Conservation (phyloP, 2,888 invertebrate genomes). For the Erannis defoliaria region DNA sequence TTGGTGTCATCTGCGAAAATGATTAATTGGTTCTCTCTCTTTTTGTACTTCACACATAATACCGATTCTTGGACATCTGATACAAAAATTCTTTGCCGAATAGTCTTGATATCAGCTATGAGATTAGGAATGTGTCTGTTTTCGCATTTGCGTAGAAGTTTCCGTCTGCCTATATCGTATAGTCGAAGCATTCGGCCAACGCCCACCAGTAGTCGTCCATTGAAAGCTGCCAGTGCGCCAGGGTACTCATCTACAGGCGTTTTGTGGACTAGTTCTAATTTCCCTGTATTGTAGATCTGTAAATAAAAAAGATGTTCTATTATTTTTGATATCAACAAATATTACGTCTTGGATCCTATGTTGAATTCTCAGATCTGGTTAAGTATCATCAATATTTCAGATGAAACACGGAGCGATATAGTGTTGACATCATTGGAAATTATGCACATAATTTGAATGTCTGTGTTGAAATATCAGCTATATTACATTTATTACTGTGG, state of each 20-base stretch:
- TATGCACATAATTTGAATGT: not conserved
- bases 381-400: conserved; percentile 85
- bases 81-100: conserved; percentile 97
- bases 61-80: conserved; percentile 99
- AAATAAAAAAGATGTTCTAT: conserved; percentile 42
- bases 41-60: conserved; percentile 97
- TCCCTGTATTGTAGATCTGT: conserved; percentile 91
- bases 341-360: not conserved
- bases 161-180: conserved; percentile 97
- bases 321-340: not conserved
- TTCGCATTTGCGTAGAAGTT: conserved; percentile 98
- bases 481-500: too few species aligned
- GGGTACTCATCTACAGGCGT: conserved; percentile 97
- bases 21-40: conserved; percentile 98
- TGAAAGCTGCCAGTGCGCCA: conserved; percentile 95
- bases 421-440: conserved; percentile 72
- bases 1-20: conserved; percentile 99
- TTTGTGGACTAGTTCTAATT: conserved; percentile 96
- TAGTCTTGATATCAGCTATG: conserved; percentile 96
- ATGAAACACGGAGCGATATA: conserved; percentile 87
- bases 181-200: conserved; percentile 96
- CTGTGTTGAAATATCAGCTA: not conserved
- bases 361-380: conserved; percentile 78
- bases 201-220: conserved; percentile 96
- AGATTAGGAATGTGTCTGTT: conserved; percentile 98